Evolutionary conservation across 2,888 invertebrate species (phyloP).

Genomic region (Drosophila nigricruria): DNA sequence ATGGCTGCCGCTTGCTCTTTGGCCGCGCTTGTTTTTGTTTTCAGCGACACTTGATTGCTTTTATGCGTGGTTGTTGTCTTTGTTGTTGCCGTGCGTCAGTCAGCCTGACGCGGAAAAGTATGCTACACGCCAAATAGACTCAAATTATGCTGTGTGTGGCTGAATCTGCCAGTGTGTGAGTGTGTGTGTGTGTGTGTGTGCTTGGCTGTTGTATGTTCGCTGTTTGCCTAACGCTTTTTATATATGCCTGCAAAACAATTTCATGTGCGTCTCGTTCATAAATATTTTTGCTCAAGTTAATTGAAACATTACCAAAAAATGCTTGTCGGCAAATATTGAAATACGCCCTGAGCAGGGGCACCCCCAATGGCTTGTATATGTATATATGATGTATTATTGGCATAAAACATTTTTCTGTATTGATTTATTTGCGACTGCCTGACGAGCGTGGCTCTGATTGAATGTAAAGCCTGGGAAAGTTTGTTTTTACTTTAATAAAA

Average conservation of each 20-base stretch:
- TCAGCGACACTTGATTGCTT: slow-evolving; percentile 73
- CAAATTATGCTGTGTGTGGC: slow-evolving; percentile 65
- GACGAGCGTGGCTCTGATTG: not conserved
- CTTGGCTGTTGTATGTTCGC: slow-evolving; percentile 8
- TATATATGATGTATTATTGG: slow-evolving; percentile 29
- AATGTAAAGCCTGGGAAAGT: not conserved
- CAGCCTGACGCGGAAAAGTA: slow-evolving; percentile 58
- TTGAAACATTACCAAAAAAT: slow-evolving; percentile 77
- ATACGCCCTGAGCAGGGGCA: slow-evolving; percentile 34
- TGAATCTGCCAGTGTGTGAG: not conserved
- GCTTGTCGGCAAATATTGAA: slow-evolving; percentile 72
- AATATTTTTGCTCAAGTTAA: slow-evolving; percentile 77
- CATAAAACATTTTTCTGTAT: slow-evolving; percentile 52
- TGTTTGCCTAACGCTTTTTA: slow-evolving; percentile 60
- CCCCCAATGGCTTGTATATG: slow-evolving; percentile 27
- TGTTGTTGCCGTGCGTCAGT: slow-evolving; percentile 40
- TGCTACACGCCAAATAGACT: slow-evolving; percentile 68
- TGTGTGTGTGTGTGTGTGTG: slow-evolving; percentile 4
- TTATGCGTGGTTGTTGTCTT: slow-evolving; percentile 35
- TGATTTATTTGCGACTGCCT: slow-evolving; percentile 58
- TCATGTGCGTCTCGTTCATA: slow-evolving; percentile 57
- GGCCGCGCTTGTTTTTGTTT: slow-evolving; percentile 68
- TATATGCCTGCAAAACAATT: slow-evolving; percentile 58
- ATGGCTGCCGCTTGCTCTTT: slow-evolving; percentile 38
- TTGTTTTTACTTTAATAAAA: not conserved